These are phyloP conservation scores for Brevimyrus niger DNA, from an alignment of 2,113 vertebrate genomes.

Conservation along the genomic window DNA sequence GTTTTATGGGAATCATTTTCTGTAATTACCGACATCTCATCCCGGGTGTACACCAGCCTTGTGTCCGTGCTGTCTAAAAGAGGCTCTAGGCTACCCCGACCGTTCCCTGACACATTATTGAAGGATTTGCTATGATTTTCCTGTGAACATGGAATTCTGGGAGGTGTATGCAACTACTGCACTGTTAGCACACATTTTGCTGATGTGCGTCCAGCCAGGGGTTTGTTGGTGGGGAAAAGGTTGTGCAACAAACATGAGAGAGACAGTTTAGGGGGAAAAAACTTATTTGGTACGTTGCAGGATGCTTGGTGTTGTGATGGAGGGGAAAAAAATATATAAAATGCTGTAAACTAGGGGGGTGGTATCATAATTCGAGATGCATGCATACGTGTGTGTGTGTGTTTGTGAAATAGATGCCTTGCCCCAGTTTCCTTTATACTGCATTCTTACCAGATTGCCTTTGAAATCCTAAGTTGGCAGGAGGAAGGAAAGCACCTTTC, in stretches of 20 bases:
- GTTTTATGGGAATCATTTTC: not conserved
- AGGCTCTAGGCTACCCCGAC: not conserved
- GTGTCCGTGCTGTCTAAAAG: not conserved
- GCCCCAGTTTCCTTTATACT: not conserved
- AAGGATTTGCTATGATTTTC: not conserved
- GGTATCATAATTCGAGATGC: not conserved
- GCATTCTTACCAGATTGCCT: not conserved
- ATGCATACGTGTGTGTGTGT: not conserved
- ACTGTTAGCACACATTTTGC: not conserved
- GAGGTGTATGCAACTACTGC: not conserved
- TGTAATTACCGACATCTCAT: not conserved
- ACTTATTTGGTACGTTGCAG: not conserved
- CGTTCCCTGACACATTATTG: not conserved
- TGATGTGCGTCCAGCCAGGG: not conserved
- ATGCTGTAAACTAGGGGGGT: not conserved
- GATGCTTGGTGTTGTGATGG: not conserved
- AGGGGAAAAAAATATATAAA: not conserved
- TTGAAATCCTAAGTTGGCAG: slow-evolving; percentile 4
- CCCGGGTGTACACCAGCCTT: not conserved
- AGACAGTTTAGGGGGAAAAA: not conserved
- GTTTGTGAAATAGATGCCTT: not conserved
- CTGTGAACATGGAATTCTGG: not conserved
- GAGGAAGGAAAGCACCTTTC: not conserved
- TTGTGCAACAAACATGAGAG: not conserved
- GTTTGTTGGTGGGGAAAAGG: not conserved